Percentiles rank a stretch among this genome's conserved stretches.
These are phyloP conservation scores for Homarus gammarus DNA, from an alignment of 2,888 invertebrate species.

Conservation along the genomic window DNA sequence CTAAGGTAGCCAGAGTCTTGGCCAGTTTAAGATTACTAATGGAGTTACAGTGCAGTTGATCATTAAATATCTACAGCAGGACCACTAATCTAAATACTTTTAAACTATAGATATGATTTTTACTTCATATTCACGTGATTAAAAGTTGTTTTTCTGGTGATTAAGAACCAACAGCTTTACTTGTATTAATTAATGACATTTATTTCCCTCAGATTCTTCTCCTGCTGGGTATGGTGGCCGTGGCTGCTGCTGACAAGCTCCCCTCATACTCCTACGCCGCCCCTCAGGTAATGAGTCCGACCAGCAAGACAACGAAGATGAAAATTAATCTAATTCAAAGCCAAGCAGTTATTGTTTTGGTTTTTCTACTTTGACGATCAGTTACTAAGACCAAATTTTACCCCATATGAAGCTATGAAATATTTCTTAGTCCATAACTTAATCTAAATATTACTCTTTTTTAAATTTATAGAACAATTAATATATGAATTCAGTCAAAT, in stretches of 20 bases:
- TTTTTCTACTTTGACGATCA: neutral
- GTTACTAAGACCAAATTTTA: neutral
- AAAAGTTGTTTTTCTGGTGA: too few relatives aligned
- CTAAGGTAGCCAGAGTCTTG: neutral
- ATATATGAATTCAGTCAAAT: neutral
- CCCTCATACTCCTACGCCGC: slow-evolving; percentile 21
- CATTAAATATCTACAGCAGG: too few relatives aligned
- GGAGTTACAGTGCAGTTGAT: too few relatives aligned
- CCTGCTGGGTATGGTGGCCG: neutral
- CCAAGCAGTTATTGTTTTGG: neutral
- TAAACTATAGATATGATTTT: too few relatives aligned
- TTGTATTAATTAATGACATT: neutral
- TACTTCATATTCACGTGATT: too few relatives aligned
- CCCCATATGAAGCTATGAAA: neutral
- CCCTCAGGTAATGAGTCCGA: neutral
- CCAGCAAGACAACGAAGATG: neutral
- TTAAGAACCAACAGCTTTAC: too few relatives aligned
- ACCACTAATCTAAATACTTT: too few relatives aligned
- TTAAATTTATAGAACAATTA: neutral
- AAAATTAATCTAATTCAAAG: too few relatives aligned
- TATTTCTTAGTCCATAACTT: neutral
- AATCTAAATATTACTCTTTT: neutral
- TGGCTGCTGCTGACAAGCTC: neutral
- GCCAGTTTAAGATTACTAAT: too few relatives aligned
- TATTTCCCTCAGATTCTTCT: neutral